Base-by-base conservation (phyloP, 1,140 invertebrate genomes). In the Agrilus planipennis region DNA sequence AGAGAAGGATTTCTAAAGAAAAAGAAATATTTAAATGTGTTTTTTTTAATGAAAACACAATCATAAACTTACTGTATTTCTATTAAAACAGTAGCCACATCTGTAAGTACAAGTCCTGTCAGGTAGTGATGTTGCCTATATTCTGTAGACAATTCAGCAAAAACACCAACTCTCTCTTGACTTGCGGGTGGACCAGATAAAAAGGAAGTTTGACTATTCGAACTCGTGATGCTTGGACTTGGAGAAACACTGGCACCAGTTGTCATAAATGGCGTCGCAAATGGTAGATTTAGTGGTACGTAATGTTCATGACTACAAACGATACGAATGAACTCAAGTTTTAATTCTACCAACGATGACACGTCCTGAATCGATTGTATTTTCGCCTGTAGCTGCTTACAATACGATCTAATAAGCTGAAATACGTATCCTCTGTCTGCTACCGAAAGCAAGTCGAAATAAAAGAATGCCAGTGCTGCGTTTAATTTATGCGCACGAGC, bases 301-400 rank as follows among this genome's bases (percentile, higher is more conserved):
- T 84, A 96, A 71, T 91, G 92, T 59, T 97, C 93, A 63, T 97
- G 91, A 22, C 89, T 89, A 60, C 89, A 93, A 2, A 97, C 71
- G 17, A 95, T 92, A 31, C 91, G 76, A 1, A 94, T 68, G 53
- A 95, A 89, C 53, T 93, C 86, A n/a, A 95, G 62, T 68, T 87
- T 77, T 1, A 78, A 51, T 28, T 65, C 62, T 25, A 66, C 68
- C 0, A 73, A 49, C 2, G 58, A 44, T 4, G 50, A 42, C 21
- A 51, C 44, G 45, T 61, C 59, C 23, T 51, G 49, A 46, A 57
- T 54, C 6, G 52, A 56, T 38, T 52, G 69, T 34, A 88, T 85
- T 64, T 85, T 86, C 0, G 81, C 77, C 15, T 79, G 77, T 51
- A 89, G 75, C 28, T 88, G 76, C 44, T 88, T 79, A 39, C 78